Conservation (phyloP, 64 coral and sea anemone genomes). For the Stichodactyla mertensii region DNA sequence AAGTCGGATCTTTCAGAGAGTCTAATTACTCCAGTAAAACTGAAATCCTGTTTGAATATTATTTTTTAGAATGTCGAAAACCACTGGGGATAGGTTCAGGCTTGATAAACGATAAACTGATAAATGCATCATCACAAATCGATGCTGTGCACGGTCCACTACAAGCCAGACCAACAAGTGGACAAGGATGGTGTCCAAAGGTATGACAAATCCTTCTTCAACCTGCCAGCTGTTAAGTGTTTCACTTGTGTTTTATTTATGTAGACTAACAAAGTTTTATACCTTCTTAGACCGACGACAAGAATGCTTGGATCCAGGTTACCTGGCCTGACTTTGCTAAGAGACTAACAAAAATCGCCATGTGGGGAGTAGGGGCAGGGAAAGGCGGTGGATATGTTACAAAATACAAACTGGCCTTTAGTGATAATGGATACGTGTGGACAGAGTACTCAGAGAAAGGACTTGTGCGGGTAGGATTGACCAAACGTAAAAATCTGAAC, state of each 20-base stretch:
- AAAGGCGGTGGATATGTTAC: constrained; percentile 6
- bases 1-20: too few species aligned
- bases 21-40: neutral
- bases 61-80: constrained; percentile 26
- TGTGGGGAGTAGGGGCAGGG: constrained; percentile 42
- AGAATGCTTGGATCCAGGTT: constrained; percentile 31
- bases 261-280: neutral
- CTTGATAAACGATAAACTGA: neutral
- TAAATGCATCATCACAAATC: constrained; percentile 27
- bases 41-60: neutral
- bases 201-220: neutral
- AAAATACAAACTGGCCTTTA: constrained; percentile 29
- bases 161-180: neutral
- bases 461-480: constrained; percentile 9
- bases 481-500: neutral
- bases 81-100: constrained; percentile 36
- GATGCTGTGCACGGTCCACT: neutral
- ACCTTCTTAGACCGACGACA: constrained; percentile 15
- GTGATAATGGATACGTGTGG: neutral
- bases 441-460: constrained; percentile 38
- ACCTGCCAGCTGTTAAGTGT: neutral
- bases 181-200: constrained; percentile 37
- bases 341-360: constrained; percentile 44
- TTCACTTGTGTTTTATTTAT: neutral
- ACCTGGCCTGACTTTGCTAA: constrained; percentile 16